phyloP scores from a whole-genome alignment of 2,113 vertebrate species.

The Grus americana region DNA sequence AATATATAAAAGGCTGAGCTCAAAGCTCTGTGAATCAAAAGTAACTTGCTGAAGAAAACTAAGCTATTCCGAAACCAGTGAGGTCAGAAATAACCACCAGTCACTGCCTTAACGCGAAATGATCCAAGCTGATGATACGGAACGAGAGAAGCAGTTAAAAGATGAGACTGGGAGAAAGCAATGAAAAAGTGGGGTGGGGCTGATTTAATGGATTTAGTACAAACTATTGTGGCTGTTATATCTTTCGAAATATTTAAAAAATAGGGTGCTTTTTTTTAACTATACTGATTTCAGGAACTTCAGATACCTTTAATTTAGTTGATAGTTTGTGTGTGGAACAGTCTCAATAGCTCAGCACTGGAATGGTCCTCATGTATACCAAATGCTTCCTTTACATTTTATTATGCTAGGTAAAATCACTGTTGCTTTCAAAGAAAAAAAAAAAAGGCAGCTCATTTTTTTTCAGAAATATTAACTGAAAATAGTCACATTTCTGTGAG shows the following conservation, averaged over 20 bases:
- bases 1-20: neutral
- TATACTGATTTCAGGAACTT: neutral
- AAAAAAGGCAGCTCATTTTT: neutral
- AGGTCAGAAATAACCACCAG: neutral
- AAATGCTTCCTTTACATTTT: neutral
- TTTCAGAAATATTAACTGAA: neutral
- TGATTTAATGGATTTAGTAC: neutral
- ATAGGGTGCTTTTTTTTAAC: neutral
- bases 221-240: neutral
- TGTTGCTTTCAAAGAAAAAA: neutral
- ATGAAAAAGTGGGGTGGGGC: neutral
- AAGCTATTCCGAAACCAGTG: neutral
- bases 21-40: neutral
- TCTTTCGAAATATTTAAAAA: neutral
- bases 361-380: neutral
- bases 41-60: neutral
- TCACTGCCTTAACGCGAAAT: neutral
- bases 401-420: neutral
- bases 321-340: neutral
- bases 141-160: neutral
- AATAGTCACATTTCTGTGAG: neutral
- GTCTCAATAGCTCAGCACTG: neutral
- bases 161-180: neutral
- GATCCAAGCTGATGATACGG: neutral
- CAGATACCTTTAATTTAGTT: neutral